Base-by-base conservation (phyloP, 2,113 vertebrate species). In the Misgurnus mizolepis region DNA sequence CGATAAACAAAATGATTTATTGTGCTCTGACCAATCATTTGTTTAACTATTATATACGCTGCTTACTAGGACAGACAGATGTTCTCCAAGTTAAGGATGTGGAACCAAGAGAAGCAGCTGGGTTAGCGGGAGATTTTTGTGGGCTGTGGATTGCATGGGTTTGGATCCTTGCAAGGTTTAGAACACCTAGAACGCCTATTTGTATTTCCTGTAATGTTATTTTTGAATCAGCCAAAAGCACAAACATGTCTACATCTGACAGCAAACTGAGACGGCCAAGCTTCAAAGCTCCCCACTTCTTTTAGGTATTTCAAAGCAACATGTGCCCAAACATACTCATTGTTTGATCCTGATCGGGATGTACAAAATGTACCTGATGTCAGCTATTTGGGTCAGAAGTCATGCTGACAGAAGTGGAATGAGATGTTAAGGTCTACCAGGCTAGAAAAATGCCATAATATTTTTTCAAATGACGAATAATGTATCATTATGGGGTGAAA, bases 281-380 rank as follows among this genome's bases (percentile, higher is more conserved):
- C 78, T 64, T 53, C 10, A 5, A 47, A 47, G 10, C 3, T 8
- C 7, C 7, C 7, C 7, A 14, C 15, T 39, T 17, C 50, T 71
- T 71, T 71, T 8, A 56, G 50, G 17, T 15, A 71, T 5, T 71
- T 71, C 34, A 56, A 9, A 40, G 34, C 15, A 56, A 8, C 69
- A 40, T 56, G 50, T 12, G 69, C 50, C 40, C 47, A 75, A 75
- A 56, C 9, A 11, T n/a, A 64, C 65, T 80, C n/a, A 50, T 76
- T 76, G 71, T 83, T 72, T n/a, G 3, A 15, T 60, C 60, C 72
- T 50, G 41, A 67, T 45, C 9, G 72, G 72, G 76, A 69, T 55
- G 3, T 2, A 10, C 6, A 15, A 53, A 34, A 62, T 34, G 27
- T 34, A 34, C 27, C 49, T 50, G 5, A 39, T 12, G 82, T 71